Evolutionary conservation across 2,888 invertebrate species (phyloP).

Genomic region (Entomobrya proxima): DNA sequence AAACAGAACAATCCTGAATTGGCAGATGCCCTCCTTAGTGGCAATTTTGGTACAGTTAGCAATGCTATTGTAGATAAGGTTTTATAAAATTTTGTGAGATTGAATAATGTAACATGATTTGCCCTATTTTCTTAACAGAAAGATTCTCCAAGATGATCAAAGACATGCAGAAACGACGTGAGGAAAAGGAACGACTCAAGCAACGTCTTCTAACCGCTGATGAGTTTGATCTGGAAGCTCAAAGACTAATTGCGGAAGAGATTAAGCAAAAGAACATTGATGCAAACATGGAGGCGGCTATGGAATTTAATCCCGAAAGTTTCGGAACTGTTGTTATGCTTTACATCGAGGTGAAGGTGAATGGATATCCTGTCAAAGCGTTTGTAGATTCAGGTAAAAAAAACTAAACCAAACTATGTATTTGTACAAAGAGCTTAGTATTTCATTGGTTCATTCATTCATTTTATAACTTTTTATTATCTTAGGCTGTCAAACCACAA

Average conservation of each 20-base stretch:
- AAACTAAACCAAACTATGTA: not conserved
- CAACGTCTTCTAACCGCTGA: slow-evolving; percentile 93
- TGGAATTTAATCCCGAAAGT: slow-evolving; percentile 98
- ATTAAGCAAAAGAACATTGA: slow-evolving; percentile 97
- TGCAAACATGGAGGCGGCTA: slow-evolving; percentile 98
- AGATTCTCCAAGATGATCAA: slow-evolving; percentile 87
- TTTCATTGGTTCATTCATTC: slow-evolving; percentile 5
- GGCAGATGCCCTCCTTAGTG: slow-evolving; percentile 92
- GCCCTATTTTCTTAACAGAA: slow-evolving; percentile 79
- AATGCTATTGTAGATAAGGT: not conserved
- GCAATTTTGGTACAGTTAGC: slow-evolving; percentile 82
- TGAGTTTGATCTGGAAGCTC: slow-evolving; percentile 97
- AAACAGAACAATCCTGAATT: slow-evolving; percentile 95
- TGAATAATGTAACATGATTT: slow-evolving; percentile 72
- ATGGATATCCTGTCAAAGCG: slow-evolving; percentile 97
- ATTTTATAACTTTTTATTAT: too few species aligned
- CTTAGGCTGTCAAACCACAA: slow-evolving; percentile 95
- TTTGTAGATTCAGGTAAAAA: slow-evolving; percentile 94
- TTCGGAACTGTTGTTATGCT: slow-evolving; percentile 99
- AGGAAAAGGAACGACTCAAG: slow-evolving; percentile 89
- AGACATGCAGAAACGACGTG: slow-evolving; percentile 89
- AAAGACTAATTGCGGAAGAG: slow-evolving; percentile 95
- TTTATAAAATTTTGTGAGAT: too few species aligned
- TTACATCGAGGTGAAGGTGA: slow-evolving; percentile 97
- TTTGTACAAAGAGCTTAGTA: not conserved